Conservation (phyloP, 1,140 invertebrate species). For the Achroia grisella region DNA sequence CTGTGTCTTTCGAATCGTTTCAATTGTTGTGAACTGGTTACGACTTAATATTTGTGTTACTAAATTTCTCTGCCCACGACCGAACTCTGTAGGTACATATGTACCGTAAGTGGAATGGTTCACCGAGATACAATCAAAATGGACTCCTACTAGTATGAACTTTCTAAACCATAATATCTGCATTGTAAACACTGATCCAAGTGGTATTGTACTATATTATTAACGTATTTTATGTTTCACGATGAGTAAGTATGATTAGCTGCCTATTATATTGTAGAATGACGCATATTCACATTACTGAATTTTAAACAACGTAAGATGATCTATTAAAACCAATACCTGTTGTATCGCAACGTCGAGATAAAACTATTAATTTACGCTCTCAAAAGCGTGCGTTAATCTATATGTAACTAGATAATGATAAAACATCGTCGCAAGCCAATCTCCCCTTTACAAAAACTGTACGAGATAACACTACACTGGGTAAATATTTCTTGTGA, state of each 20-base stretch:
- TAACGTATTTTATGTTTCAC: neutral
- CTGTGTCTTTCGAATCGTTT: constrained; percentile 41
- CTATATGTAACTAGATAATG: constrained; percentile 5
- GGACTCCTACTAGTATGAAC: constrained; percentile 37
- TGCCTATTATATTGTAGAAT: no score
- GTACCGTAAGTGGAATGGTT: constrained; percentile 43
- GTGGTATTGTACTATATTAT: no score
- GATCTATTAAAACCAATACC: no score
- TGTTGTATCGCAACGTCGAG: no score
- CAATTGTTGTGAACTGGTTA: constrained; percentile 40
- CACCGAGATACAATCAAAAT: constrained; percentile 43
- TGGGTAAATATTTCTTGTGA: constrained; percentile 59
- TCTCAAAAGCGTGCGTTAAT: constrained; percentile 2
- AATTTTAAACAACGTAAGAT: no score
- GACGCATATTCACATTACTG: no score
- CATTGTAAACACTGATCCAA: constrained; percentile 11
- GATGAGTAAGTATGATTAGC: no score
- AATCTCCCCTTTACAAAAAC: constrained; percentile 27
- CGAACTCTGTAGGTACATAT: constrained; percentile 27
- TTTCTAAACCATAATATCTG: constrained; percentile 41
- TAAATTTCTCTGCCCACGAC: constrained; percentile 43
- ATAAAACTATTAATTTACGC: neutral
- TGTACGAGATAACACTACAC: constrained; percentile 32
- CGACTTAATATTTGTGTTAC: constrained; percentile 41
- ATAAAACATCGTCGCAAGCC: constrained; percentile 3